phyloP scores from a whole-genome alignment of 2,113 vertebrate genomes.

The Bos taurus region ARS-UCD2.0 NC_037343.1:71419001-71419500 shows the following conservation, averaged over 20 bases:
- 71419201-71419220: neutral
- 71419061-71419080: neutral
- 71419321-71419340: neutral
- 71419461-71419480: neutral
- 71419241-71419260: neutral
- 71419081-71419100: slow-evolving; percentile 36
- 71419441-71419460: neutral
- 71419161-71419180: neutral
- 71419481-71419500: neutral
- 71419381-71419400: neutral
- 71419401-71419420: neutral
- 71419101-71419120: neutral
- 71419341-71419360: neutral
- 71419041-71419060: slow-evolving; percentile 31
- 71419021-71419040: slow-evolving; percentile 39
- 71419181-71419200: neutral
- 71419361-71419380: neutral
- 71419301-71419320: neutral
- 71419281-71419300: neutral
- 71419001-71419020: slow-evolving; percentile 45
- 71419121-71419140: neutral
- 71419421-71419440: neutral
- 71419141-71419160: neutral
- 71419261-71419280: neutral
- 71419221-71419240: neutral